Conservation (phyloP, 2,797 vertebrate genomes). For the Gymnoscopelus braueri region DNA sequence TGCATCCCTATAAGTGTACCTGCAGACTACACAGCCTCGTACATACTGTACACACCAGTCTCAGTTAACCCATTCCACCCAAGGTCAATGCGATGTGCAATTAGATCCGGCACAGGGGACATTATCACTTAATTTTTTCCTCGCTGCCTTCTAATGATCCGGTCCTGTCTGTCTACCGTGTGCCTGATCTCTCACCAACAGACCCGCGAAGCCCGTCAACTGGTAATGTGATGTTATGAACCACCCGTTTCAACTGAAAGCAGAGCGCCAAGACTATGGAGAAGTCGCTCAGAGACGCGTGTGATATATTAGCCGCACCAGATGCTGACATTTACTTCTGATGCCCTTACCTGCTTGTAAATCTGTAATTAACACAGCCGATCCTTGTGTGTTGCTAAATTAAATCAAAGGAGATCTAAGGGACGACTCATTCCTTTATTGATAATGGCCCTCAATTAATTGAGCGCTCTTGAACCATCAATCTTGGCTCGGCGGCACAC, state of each 20-base stretch:
- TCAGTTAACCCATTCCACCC: conserved; percentile 27
- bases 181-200: conserved; percentile 37
- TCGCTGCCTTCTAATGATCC: conserved; percentile 26
- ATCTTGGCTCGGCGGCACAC: conserved; percentile 57
- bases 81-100: conserved; percentile 43
- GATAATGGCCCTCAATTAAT: conserved; percentile 74
- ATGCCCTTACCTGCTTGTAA: conserved; percentile 68
- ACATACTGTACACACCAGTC: conserved; percentile 10
- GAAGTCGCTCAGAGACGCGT: conserved; percentile 36
- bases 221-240: conserved; percentile 58
- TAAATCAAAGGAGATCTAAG: conserved; percentile 69
- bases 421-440: conserved; percentile 68
- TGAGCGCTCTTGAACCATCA: conserved; percentile 67
- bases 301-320: conserved; percentile 62
- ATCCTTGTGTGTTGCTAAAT: conserved; percentile 73
- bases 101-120: conserved; percentile 39
- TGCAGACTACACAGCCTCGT: conserved; percentile 5
- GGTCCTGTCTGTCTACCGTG: conserved; percentile 38
- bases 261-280: conserved; percentile 27
- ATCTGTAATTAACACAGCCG: conserved; percentile 77
- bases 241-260: conserved; percentile 51
- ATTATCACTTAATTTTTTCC: conserved; percentile 28
- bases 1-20: not conserved
- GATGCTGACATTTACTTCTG: conserved; percentile 70
- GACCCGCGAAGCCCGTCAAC: conserved; percentile 53